A percentile compares a stretch with the other conserved stretches of the same genome.
Evolutionary conservation across 2,888 invertebrate species (phyloP).

Genomic region (Xanthia togata): DNA sequence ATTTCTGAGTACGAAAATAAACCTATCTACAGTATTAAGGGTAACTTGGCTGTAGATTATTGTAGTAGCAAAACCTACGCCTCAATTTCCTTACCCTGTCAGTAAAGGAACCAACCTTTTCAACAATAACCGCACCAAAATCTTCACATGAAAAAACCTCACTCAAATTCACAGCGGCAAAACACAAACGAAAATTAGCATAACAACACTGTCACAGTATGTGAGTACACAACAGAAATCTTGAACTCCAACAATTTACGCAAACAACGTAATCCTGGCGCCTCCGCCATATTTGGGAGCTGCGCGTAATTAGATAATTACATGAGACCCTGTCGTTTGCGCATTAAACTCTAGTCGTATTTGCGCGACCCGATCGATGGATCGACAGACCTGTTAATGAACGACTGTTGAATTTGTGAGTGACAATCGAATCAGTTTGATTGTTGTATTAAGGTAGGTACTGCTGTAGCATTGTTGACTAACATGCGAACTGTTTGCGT

Average conservation of each 20-base stretch:
- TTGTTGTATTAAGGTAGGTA: constrained; percentile 57
- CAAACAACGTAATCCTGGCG: constrained; percentile 80
- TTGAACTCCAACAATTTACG: constrained; percentile 81
- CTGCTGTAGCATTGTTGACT: constrained; percentile 29
- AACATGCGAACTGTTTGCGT: constrained; percentile 34
- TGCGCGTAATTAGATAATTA: constrained; percentile 85
- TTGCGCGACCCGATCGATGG: constrained; percentile 55
- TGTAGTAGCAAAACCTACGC: not conserved
- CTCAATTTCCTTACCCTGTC: constrained; percentile 13
- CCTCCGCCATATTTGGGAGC: constrained; percentile 72
- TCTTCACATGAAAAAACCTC: constrained; percentile 44
- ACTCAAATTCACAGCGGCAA: constrained; percentile 43
- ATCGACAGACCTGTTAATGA: constrained; percentile 61
- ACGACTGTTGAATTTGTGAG: constrained; percentile 62
- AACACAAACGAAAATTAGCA: constrained; percentile 76
- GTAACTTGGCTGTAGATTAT: not conserved
- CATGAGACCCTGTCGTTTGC: constrained; percentile 72
- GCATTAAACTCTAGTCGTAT: constrained; percentile 55
- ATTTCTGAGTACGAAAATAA: not conserved
- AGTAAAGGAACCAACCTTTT: constrained; percentile 13
- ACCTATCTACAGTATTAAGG: not conserved
- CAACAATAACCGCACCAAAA: constrained; percentile 16
- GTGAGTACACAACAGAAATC: constrained; percentile 71
- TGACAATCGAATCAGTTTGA: constrained; percentile 63
- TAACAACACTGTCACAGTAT: constrained; percentile 72